Percentiles rank a stretch among this genome's conserved stretches.
phyloP scores from a whole-genome alignment of 2,888 invertebrate species.

The Ariolimax columbianus region DNA sequence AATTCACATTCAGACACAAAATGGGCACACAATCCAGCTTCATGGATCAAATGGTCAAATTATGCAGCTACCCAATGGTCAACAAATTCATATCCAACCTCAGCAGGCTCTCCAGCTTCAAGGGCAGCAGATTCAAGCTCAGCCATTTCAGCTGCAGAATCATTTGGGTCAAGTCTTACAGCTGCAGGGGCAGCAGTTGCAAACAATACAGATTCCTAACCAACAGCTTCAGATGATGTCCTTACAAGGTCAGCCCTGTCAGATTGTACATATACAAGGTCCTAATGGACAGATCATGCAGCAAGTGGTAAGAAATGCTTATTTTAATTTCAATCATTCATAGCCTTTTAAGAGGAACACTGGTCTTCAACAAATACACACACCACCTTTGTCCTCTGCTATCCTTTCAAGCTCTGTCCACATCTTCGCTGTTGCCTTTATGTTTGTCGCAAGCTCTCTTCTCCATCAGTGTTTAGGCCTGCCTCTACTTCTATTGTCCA shows the following conservation, averaged over 20 bases:
- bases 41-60: slow-evolving; percentile 46
- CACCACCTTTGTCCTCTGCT: too few species aligned
- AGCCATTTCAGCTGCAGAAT: slow-evolving; percentile 46
- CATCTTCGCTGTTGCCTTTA: too few species aligned
- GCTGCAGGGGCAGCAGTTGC: slow-evolving; percentile 44
- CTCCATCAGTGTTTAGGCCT: too few species aligned
- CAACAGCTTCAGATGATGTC: slow-evolving; percentile 52
- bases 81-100: slow-evolving; percentile 43
- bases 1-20: slow-evolving; percentile 51
- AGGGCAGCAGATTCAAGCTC: slow-evolving; percentile 40
- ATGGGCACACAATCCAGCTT: slow-evolving; percentile 53
- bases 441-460: too few species aligned
- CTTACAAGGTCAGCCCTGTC: slow-evolving; percentile 54
- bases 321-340: too few species aligned
- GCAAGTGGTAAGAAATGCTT: slow-evolving; percentile 42
- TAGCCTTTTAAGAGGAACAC: too few species aligned
- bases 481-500: too few species aligned
- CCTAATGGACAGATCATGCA: slow-evolving; percentile 52
- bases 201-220: slow-evolving; percentile 33
- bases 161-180: slow-evolving; percentile 44
- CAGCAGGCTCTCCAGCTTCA: slow-evolving; percentile 43
- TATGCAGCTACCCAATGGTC: slow-evolving; percentile 37
- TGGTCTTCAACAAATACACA: too few species aligned
- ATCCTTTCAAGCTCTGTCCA: too few species aligned
- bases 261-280: slow-evolving; percentile 49